Conservation (phyloP, 2,888 invertebrate genomes). For the Sesia bembeciformis region DNA sequence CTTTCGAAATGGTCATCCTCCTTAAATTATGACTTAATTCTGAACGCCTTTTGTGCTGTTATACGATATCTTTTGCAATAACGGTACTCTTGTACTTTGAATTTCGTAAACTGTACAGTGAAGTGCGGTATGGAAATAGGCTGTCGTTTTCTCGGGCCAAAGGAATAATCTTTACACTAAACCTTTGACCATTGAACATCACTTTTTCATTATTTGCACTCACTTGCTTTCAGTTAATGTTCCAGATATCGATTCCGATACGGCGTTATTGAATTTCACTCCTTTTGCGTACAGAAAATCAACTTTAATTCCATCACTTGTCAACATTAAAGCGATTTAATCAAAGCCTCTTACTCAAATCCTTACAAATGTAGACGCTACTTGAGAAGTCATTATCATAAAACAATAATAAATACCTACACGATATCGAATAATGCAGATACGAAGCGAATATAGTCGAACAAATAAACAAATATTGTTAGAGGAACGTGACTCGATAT, state of each 20-base stretch:
- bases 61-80: constrained; percentile 41
- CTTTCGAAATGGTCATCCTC: constrained; percentile 56
- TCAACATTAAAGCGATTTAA: neutral
- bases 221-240: neutral
- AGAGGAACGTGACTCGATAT: constrained; percentile 63
- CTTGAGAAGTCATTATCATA: constrained; percentile 48
- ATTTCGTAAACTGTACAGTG: constrained; percentile 4
- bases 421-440: constrained; percentile 37
- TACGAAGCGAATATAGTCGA: constrained; percentile 43
- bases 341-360: constrained; percentile 25
- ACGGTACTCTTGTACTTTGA: constrained; percentile 39
- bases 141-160: neutral
- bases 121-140: neutral
- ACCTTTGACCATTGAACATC: neutral
- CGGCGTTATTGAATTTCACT: neutral
- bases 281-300: too few species aligned
- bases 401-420: constrained; percentile 41
- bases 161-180: neutral
- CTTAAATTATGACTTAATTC: constrained; percentile 69
- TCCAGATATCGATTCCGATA: neutral
- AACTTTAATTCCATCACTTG: neutral
- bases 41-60: constrained; percentile 46
- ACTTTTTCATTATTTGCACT: neutral
- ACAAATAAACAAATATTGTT: constrained; percentile 47
- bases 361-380: constrained; percentile 40